A percentile compares a stretch with the other conserved stretches of the same genome.
Conservation (phyloP, 2,888 invertebrate species). For the Melipona beecheii region DNA sequence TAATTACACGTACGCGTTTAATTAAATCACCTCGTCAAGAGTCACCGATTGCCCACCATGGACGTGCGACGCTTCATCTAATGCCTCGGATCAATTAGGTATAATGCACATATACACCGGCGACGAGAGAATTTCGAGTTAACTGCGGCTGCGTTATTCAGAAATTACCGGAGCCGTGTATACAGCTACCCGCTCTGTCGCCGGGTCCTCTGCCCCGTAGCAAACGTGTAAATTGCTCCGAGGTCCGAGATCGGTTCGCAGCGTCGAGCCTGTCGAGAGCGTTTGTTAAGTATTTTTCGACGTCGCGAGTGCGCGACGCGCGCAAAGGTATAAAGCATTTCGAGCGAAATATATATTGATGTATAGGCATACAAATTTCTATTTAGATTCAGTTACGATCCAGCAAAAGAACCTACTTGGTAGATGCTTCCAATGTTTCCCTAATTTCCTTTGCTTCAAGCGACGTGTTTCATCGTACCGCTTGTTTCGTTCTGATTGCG, state of each 20-base stretch:
- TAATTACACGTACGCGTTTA: slow-evolving; percentile 57
- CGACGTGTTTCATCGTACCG: no score
- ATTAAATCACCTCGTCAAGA: slow-evolving; percentile 60
- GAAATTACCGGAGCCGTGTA: slow-evolving; percentile 25
- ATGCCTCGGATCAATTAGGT: slow-evolving; percentile 45
- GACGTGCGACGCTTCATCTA: slow-evolving; percentile 28
- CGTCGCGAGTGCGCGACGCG: no score
- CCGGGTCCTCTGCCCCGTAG: not conserved
- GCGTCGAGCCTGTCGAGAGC: no score
- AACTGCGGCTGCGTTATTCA: slow-evolving; percentile 3
- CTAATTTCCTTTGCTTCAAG: no score
- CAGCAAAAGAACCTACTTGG: no score
- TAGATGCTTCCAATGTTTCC: no score
- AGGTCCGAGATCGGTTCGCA: not conserved
- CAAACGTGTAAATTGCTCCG: slow-evolving; percentile 19
- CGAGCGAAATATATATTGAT: no score
- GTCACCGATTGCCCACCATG: slow-evolving; percentile 34
- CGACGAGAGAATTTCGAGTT: not conserved
- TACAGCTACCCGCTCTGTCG: not conserved
- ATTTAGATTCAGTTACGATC: no score
- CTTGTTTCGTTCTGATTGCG: no score
- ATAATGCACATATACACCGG: slow-evolving; percentile 1
- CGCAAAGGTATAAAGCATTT: no score
- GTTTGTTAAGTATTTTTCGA: no score
- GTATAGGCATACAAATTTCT: no score